Percentiles rank a stretch among this genome's conserved stretches.
Evolutionary conservation across 2,888 invertebrate genomes (phyloP).

Genomic region (Drosophila nigricruria): DNA sequence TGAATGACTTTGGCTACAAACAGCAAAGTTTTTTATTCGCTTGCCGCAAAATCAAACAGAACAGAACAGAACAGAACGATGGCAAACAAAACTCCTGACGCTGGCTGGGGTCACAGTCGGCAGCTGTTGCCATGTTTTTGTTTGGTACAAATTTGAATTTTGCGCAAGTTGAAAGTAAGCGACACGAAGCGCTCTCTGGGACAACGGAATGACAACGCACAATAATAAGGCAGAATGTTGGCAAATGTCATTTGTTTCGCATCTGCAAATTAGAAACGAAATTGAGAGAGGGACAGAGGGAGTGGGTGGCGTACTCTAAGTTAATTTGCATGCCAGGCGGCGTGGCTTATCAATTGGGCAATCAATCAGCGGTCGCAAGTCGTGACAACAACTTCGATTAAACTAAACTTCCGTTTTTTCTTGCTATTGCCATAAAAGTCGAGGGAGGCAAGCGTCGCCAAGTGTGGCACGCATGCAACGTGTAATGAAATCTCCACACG

Average conservation of each 20-base stretch:
- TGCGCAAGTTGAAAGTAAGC: slow-evolving; percentile 18
- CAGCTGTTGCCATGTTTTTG: slow-evolving; percentile 65
- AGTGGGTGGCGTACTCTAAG: slow-evolving; percentile 13
- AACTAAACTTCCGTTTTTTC: slow-evolving; percentile 71
- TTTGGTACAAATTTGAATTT: slow-evolving; percentile 65
- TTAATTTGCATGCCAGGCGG: slow-evolving; percentile 50
- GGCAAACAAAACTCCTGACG: slow-evolving; percentile 21
- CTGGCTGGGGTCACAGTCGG: slow-evolving; percentile 36
- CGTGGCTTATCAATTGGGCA: slow-evolving; percentile 59
- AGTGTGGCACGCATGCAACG: slow-evolving; percentile 48
- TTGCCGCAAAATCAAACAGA: slow-evolving; percentile 37
- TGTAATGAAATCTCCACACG: slow-evolving; percentile 72
- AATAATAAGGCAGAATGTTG: slow-evolving; percentile 48
- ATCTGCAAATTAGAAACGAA: slow-evolving; percentile 62
- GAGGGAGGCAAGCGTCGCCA: slow-evolving; percentile 19
- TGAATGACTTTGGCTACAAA: slow-evolving; percentile 42
- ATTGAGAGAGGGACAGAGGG: not conserved
- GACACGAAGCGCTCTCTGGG: slow-evolving; percentile 38
- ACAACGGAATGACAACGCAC: slow-evolving; percentile 29
- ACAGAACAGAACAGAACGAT: slow-evolving; percentile 12
- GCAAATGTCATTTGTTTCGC: slow-evolving; percentile 64
- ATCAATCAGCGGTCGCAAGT: slow-evolving; percentile 74
- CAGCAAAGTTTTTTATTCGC: slow-evolving; percentile 36
- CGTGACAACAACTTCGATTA: slow-evolving; percentile 79
- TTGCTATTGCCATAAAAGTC: slow-evolving; percentile 36